phyloP scores from a whole-genome alignment of 2,113 vertebrate species.

The Centropus unirufus region DNA sequence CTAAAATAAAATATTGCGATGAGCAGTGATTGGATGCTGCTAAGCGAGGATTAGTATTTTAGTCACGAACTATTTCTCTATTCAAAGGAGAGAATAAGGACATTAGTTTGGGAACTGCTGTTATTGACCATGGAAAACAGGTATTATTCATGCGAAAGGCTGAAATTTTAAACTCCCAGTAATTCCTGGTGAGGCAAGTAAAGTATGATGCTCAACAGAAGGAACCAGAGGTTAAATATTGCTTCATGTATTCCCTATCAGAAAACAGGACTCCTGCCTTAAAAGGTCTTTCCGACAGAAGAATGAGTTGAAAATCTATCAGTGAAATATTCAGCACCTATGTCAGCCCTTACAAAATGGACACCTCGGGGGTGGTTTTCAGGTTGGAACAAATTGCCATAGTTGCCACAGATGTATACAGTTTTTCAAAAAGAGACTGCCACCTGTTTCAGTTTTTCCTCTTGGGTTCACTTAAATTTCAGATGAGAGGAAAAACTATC shows the following conservation, averaged over 20 bases:
- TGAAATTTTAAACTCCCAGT: not conserved
- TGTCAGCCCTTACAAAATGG: not conserved
- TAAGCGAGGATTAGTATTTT: not conserved
- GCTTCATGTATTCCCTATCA: not conserved
- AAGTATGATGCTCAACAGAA: not conserved
- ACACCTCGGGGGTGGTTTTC: not conserved
- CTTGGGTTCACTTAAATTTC: not conserved
- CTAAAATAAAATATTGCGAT: not conserved
- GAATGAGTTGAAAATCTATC: not conserved
- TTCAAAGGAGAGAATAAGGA: not conserved
- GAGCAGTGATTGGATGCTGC: not conserved
- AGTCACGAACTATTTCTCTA: not conserved
- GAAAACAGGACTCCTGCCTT: not conserved
- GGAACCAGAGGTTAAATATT: not conserved
- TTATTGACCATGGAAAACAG: not conserved
- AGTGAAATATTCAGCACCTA: not conserved
- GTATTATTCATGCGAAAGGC: not conserved
- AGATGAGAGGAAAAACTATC: not conserved
- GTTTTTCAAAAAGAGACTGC: not conserved
- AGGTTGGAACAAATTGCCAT: not conserved
- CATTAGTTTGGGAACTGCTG: not conserved
- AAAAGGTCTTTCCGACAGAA: not conserved
- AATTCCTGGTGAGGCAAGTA: not conserved
- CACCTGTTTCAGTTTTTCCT: not conserved
- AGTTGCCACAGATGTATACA: not conserved